Percentiles rank a stretch among this genome's conserved stretches.
Conservation (phyloP, 2,888 invertebrate genomes). For the Eretmocerus hayati region DNA sequence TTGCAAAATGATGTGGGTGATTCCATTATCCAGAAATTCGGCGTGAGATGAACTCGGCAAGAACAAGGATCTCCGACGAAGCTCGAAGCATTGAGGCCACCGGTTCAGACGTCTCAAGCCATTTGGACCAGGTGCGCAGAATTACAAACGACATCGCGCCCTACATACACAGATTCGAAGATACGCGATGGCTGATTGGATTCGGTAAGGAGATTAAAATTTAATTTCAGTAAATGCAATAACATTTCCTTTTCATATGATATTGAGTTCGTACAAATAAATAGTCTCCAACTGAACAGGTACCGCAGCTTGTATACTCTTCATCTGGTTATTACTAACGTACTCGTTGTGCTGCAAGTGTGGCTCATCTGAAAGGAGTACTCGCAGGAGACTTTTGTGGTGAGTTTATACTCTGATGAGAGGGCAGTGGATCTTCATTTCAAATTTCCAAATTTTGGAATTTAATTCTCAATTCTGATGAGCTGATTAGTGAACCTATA, state of each 20-base stretch:
- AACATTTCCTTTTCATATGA: too few relatives aligned
- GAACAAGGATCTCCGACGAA: conserved; percentile 54
- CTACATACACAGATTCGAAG: conserved; percentile 53
- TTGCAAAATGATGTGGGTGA: too few relatives aligned
- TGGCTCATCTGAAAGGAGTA: conserved; percentile 33
- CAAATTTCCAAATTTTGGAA: too few relatives aligned
- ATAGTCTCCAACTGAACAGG: conserved; percentile 24
- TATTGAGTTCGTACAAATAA: too few relatives aligned
- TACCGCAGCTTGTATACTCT: conserved; percentile 31
- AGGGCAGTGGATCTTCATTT: too few relatives aligned
- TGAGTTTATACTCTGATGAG: too few relatives aligned
- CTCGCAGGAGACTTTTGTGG: conserved; percentile 39
- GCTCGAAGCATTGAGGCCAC: conserved; percentile 55
- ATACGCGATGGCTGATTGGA: conserved; percentile 59
- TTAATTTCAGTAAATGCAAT: too few relatives aligned
- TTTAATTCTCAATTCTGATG: too few relatives aligned
- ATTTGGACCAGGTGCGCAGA: conserved; percentile 42
- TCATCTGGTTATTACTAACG: conserved; percentile 36
- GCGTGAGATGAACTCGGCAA: conserved; percentile 53
- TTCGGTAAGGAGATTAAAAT: conserved; percentile 56
- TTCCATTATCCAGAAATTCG: too few relatives aligned
- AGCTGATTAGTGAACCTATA: too few relatives aligned
- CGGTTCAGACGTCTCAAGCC: conserved; percentile 52
- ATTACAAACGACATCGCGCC: conserved; percentile 33
- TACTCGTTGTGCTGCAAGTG: conserved; percentile 39